Base-by-base conservation (phyloP, 2,113 vertebrate genomes). In the Lutjanus erythropterus region DNA sequence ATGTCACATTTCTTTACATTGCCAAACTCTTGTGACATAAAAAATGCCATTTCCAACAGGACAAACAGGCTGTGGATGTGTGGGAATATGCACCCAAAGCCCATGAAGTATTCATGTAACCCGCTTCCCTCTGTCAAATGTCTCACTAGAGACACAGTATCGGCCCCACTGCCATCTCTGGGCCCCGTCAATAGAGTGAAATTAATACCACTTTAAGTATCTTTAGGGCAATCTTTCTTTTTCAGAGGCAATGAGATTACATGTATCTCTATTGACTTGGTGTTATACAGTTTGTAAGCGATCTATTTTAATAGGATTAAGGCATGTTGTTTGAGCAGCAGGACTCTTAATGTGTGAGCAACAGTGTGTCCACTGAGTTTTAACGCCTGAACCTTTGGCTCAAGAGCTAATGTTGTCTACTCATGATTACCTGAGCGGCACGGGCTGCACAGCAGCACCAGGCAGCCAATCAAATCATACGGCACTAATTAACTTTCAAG, bases 241-340 rank as follows among this genome's bases (percentile, higher is more conserved):
- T 93, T 86, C 84, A 86, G 70, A 84, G 77, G 80, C 88, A 93
- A 92, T 92, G 81, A 85, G 85, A 93, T 94, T 94, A 92, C 87
- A 92, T 83, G 88, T 76, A 86, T 88, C 80, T 77, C 75, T 72
- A 87, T 89, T 93, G 90, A 93, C 86, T 78, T 44, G 78, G 64
- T 89, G 86, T 85, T 90, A 76, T 86, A 76, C 80, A 85, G 75
- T 88, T 88, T 94, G 91, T 88, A 90, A 93, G 92, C 41, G 66
- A 93, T 93, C 89, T 80, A 80, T 90, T 90, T 91, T 89, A 93
- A 94, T 82, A 86, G 91, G 90, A 93, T 94, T 94, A 92, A 85
- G 76, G 64, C 84, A 73, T 87, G 88, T 87, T 76, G 80, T 73
- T 29, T 78, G 68, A 83, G 73, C 18, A 61, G n/a, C 35, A 35